Conservation (phyloP, 2,797 vertebrate species). For the Premnoplex brunnescens region DNA sequence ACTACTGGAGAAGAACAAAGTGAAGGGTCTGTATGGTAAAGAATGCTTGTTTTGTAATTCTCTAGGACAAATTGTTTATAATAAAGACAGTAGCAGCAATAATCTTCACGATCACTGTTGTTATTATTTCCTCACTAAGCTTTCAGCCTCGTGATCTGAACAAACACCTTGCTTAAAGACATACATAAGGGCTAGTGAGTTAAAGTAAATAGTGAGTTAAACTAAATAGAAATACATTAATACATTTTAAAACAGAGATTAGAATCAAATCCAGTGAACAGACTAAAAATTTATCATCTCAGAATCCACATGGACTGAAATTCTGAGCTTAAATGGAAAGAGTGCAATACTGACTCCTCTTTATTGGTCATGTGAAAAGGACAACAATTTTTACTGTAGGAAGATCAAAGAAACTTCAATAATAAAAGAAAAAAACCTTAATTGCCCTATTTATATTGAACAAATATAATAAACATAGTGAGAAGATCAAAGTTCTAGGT, state of each 20-base stretch:
- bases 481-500: neutral
- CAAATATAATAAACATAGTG: rapidly evolving
- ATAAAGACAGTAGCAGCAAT: neutral
- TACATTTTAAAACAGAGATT: neutral
- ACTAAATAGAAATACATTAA: neutral
- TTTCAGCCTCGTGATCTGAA: neutral
- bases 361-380: neutral
- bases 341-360: neutral
- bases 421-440: neutral
- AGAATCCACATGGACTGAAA: neutral
- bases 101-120: rapidly evolving
- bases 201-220: neutral
- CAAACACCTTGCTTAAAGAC: neutral
- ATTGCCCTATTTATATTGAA: neutral
- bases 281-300: neutral
- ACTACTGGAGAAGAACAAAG: neutral
- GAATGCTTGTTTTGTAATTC: neutral
- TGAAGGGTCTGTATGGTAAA: neutral
- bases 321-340: neutral
- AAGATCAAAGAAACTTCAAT: neutral
- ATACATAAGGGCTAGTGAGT: neutral
- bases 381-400: neutral
- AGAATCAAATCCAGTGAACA: neutral
- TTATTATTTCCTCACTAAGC: neutral
- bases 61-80: neutral